phyloP scores from a whole-genome alignment of 2,797 vertebrate genomes.

The Ataeniobius toweri region DNA sequence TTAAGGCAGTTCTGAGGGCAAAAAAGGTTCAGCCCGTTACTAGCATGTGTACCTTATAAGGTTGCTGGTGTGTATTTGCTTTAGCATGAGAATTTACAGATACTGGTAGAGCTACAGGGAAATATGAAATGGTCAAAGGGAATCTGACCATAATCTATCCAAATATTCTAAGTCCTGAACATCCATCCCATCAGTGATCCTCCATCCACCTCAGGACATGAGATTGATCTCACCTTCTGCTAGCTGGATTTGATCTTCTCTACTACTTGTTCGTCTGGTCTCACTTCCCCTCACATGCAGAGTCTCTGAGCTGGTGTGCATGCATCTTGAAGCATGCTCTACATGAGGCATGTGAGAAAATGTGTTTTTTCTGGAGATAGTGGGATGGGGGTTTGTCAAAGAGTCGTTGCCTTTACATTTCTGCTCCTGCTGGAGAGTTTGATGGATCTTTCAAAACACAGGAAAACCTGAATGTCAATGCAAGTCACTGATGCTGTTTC shows the following conservation, averaged over 20 bases:
- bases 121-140: background rate
- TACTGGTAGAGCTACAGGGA: background rate
- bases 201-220: constrained; percentile 25
- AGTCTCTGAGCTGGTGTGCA: constrained; percentile 34
- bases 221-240: constrained; percentile 16
- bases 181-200: constrained; percentile 48
- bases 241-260: constrained; percentile 28
- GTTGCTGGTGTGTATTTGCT: too few relatives aligned
- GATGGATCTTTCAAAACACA: constrained; percentile 69
- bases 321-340: constrained; percentile 7
- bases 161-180: constrained; percentile 23
- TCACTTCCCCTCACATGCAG: constrained; percentile 42
- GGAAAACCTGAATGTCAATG: constrained; percentile 53
- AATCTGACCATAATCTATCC: constrained; percentile 2
- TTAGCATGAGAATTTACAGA: background rate
- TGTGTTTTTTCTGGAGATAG: constrained; percentile 28
- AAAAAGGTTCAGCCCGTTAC: too few relatives aligned
- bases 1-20: too few relatives aligned
- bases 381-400: constrained; percentile 23
- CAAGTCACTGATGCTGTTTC: constrained; percentile 49
- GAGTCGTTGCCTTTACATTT: constrained; percentile 40
- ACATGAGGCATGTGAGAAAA: background rate
- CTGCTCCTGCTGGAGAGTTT: constrained; percentile 48
- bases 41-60: too few relatives aligned
- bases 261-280: constrained; percentile 47